These are phyloP conservation scores for Drosophila vallismaia DNA, from an alignment of 2,888 invertebrate species.

Conservation along the genomic window DNA sequence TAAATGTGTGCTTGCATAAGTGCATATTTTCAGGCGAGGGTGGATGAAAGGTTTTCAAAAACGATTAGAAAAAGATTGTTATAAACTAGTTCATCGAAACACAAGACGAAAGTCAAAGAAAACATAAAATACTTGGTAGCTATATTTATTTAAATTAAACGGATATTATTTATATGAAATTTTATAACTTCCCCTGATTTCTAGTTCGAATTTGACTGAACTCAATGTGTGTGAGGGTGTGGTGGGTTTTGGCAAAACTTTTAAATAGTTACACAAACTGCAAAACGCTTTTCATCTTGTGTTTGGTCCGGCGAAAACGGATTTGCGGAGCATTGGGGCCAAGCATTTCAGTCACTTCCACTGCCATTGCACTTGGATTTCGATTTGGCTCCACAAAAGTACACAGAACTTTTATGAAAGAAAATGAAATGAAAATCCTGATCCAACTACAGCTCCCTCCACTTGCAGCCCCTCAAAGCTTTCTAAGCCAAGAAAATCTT, in stretches of 20 bases:
- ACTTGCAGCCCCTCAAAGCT: constrained; percentile 35
- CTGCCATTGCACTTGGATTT: constrained; percentile 59
- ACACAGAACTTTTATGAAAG: constrained; percentile 71
- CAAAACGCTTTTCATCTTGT: constrained; percentile 58
- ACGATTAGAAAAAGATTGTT: neutral
- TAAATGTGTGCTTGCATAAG: constrained; percentile 19
- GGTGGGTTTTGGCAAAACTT: constrained; percentile 47
- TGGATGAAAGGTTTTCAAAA: neutral
- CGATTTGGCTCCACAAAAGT: constrained; percentile 67
- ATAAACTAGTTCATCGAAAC: neutral
- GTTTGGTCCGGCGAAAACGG: constrained; percentile 46
- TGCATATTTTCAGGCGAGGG: constrained; percentile 28
- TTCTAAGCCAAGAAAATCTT: constrained; percentile 43
- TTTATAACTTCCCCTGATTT: constrained; percentile 1
- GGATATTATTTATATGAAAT: neutral
- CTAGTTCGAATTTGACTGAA: constrained; percentile 19
- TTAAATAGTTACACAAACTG: constrained; percentile 63
- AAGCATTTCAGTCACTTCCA: constrained; percentile 35
- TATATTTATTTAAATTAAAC: no score
- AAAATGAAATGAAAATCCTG: constrained; percentile 70
- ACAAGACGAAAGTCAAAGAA: neutral
- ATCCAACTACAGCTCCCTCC: constrained; percentile 14
- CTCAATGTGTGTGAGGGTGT: neutral
- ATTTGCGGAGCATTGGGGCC: constrained; percentile 58
- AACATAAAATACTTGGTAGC: no score